phyloP scores from a whole-genome alignment of 2,888 invertebrate species.

The Calameuta pallipes region DNA sequence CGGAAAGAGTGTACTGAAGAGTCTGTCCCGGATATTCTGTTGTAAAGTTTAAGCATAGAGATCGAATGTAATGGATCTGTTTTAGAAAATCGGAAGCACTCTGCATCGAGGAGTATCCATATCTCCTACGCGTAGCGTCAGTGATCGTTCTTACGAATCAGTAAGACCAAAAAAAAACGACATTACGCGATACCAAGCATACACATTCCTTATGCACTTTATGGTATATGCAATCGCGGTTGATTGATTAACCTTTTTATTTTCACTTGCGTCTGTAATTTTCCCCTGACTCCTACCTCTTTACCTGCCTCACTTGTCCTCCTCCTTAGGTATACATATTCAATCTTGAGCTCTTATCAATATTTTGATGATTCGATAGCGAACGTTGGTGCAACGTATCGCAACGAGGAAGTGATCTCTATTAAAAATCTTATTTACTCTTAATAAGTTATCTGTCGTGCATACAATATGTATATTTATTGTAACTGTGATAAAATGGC shows the following conservation, averaged over 20 bases:
- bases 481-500: slow-evolving; percentile 57
- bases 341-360: neutral
- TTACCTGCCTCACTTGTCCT: neutral
- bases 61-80: slow-evolving; percentile 8
- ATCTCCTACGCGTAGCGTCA: neutral
- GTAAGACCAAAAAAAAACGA: neutral
- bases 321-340: neutral
- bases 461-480: slow-evolving; percentile 48
- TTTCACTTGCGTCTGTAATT: neutral
- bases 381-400: neutral
- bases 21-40: slow-evolving; percentile 51
- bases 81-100: neutral
- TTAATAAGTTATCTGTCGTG: slow-evolving; percentile 30
- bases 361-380: neutral
- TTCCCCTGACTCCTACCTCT: neutral
- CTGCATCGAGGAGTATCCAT: neutral
- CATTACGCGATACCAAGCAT: neutral
- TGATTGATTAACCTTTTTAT: neutral
- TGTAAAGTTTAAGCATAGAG: slow-evolving; percentile 48
- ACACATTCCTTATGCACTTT: neutral
- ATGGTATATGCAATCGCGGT: neutral
- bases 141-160: neutral
- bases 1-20: slow-evolving; percentile 47
- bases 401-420: neutral
- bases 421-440: slow-evolving; percentile 19